Evolutionary conservation across 2,888 invertebrate species (phyloP), one percentile per base, ranked within the genome.

Genomic region (Rutpela maculata): DNA sequence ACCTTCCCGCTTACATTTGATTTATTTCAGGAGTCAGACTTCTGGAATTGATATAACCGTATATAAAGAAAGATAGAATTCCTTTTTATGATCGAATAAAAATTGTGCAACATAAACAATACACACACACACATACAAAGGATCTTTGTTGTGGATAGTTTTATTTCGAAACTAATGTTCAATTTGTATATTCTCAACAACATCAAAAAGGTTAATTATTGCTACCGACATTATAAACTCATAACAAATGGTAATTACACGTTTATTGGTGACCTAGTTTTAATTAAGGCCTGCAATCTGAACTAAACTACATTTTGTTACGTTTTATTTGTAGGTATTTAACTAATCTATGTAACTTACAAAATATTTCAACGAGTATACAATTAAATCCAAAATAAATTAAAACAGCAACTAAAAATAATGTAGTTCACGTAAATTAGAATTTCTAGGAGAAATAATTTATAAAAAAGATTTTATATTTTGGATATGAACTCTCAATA

Each of bases 201-300:
- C 62, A 63, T 62, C 62, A 62, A 62, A 63, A 63, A 63, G 62
- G 62, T 63, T 63, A 63, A 50, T 50, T 50, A 63, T 35, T 63
- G 12, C 17, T 63, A 35, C 62, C 62, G 67, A 55, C 67, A 56
- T 68, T 68, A 68, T 17, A 22, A 68, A 68, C 67, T 31, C 26
- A 31, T 26, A 62, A 62, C 62, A 62, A 56, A 55, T 68, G 67
- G 56, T 56, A 68, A 68, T 68, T 68, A 68, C 55, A 68, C n/a
- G 55, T 68, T 68, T 68, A 55, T 22, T 56, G 43, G n/a, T 55
- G 67, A 26, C 55, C 55, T 56, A 68, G 55, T 68, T 68, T 55
- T 68, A 68, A 68, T 55, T 68, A 68, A 4, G 55, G 55, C 15
- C 19, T 55, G 62, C 35, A 62, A 68, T 68, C 15, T 22, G 31